A percentile compares a stretch with the other conserved stretches of the same genome.
Conservation (phyloP, 2,888 invertebrate species). For the Rosalia funebris region DNA sequence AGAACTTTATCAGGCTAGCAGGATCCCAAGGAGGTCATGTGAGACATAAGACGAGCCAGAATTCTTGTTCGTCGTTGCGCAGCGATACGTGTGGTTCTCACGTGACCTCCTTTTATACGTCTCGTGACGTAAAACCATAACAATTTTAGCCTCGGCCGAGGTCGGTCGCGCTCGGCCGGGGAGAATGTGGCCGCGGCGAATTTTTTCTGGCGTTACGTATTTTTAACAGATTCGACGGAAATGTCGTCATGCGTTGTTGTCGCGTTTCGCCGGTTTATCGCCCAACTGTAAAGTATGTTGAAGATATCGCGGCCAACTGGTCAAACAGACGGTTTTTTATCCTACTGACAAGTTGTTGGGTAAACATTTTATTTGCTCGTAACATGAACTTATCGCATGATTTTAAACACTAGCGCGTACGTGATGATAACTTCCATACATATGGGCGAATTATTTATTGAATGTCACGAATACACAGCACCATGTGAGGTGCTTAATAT, state of each 20-base stretch:
- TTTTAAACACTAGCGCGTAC: constrained; percentile 1
- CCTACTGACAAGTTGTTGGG: constrained; percentile 18
- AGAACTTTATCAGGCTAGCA: constrained; percentile 25
- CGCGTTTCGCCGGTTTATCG: constrained; percentile 31
- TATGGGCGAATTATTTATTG: neutral
- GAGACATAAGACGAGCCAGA: neutral
- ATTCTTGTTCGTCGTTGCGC: constrained; percentile 28
- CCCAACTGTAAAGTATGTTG: constrained; percentile 28
- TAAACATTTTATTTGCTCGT: constrained; percentile 25
- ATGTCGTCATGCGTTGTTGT: constrained; percentile 49
- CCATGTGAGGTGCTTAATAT: neutral
- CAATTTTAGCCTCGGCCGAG: constrained; percentile 31
- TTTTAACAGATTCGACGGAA: constrained; percentile 49
- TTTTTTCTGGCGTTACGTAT: constrained; percentile 48
- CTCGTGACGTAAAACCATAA: constrained; percentile 48
- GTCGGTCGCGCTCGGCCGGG: constrained; percentile 38
- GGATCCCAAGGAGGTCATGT: constrained; percentile 29
- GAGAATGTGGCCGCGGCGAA: constrained; percentile 48
- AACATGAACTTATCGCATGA: constrained; percentile 28
- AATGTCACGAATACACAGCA: neutral
- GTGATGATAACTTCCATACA: constrained; percentile 1
- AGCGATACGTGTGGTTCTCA: constrained; percentile 40
- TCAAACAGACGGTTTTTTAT: constrained; percentile 24
- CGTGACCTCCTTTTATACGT: constrained; percentile 52
- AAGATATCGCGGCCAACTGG: constrained; percentile 26